Evolutionary conservation across 2,113 vertebrate species (phyloP).

Genomic region (Callionymus lyra): DNA sequence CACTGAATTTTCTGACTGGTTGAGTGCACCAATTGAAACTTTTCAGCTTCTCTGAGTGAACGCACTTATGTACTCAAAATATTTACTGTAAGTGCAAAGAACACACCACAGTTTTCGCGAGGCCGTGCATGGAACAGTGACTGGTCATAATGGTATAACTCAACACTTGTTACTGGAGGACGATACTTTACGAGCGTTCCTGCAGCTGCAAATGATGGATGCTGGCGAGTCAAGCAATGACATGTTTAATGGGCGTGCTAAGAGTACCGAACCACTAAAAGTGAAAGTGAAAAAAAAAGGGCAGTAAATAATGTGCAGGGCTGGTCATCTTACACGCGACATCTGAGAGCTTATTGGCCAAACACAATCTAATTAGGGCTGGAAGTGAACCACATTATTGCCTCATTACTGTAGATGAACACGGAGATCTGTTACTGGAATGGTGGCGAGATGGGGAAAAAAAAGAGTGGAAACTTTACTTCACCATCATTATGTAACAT

Average conservation of each 20-base stretch:
- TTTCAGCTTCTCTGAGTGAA: no score
- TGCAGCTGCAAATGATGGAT: slow-evolving; percentile 12
- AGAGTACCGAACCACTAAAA: slow-evolving; percentile 18
- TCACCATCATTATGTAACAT: no score
- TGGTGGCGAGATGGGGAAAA: slow-evolving; percentile 46
- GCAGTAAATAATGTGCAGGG: slow-evolving; percentile 51
- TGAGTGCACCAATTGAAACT: no score
- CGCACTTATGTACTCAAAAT: no score
- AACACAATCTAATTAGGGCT: slow-evolving; percentile 59
- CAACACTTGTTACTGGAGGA: no score
- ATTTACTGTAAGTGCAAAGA: no score
- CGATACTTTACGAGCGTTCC: no score
- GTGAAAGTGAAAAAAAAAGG: slow-evolving; percentile 27
- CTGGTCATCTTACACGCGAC: slow-evolving; percentile 49
- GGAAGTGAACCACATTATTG: slow-evolving; percentile 64
- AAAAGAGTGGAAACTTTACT: no score
- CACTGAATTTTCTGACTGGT: no score
- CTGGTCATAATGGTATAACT: no score
- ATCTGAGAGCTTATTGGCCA: slow-evolving; percentile 56
- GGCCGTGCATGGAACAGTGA: no score
- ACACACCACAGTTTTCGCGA: no score
- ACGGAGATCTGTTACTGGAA: slow-evolving; percentile 69
- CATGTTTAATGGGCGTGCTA: slow-evolving; percentile 13
- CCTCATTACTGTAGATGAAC: slow-evolving; percentile 69
- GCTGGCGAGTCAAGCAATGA: slow-evolving; percentile 23